Conservation (phyloP, 2,113 vertebrate genomes). For the Perca flavescens region DNA sequence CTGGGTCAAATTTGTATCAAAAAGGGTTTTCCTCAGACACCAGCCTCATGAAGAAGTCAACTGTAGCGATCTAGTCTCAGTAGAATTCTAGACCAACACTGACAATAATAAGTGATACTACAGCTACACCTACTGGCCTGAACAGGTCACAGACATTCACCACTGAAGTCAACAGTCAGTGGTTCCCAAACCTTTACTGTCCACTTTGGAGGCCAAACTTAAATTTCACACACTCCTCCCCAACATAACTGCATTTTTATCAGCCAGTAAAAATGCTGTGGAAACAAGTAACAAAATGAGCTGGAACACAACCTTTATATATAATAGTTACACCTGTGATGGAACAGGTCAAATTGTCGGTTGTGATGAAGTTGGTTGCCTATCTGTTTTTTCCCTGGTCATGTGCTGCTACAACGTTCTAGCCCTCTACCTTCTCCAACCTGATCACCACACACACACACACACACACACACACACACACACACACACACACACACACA, state of each 20-base stretch:
- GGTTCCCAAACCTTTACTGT: neutral
- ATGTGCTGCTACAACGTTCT: no score
- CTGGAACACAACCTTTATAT: neutral
- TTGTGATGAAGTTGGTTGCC: no score
- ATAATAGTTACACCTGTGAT: neutral
- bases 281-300: neutral
- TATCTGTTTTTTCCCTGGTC: no score
- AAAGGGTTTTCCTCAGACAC: neutral
- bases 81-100: neutral
- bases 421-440: no score
- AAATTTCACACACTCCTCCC: neutral
- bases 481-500: no score
- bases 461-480: no score
- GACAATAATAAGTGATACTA: slow-evolving; percentile 28
- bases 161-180: neutral
- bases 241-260: neutral
- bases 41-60: neutral
- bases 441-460: no score
- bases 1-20: neutral
- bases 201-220: neutral
- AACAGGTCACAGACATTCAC: neutral
- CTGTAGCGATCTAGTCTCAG: neutral
- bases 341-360: neutral
- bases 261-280: neutral
- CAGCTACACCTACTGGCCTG: slow-evolving; percentile 75